Base-by-base conservation (phyloP, 1,140 invertebrate genomes). In the Scaptomyza pallida region DNA sequence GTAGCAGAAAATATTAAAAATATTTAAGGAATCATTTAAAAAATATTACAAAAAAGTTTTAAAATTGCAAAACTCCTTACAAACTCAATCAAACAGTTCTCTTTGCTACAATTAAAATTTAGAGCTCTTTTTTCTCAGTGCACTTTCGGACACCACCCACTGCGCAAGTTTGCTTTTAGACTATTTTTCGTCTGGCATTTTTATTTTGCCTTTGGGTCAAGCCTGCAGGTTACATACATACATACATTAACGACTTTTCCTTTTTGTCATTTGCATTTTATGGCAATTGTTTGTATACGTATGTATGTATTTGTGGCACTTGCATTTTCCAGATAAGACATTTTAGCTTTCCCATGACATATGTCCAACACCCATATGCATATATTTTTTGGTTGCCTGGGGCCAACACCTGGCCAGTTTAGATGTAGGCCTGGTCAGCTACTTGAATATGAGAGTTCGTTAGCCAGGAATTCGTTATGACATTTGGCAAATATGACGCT, bases 401-500 rank as follows among this genome's bases (percentile, higher is more conserved):
- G 60, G 50, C 33, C 63, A 74, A 55, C 78, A 78, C 61, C 78
- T 82, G 78, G 73, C 5, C 63, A 30, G 26, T n/a, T 21, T 21
- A 21, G 2, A 21, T 21, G 4, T 30, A 50, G 55, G 52, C 45
- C 72, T 60, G 57, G 70, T 21, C 55, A 37, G 63, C 41, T 62
- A 77, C 74, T 59, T 33, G 71, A 51, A 50, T 47, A 35, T 19
- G 51, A 43, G 21, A 45, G 69, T 73, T 81, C 74, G 79, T 85
- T 85, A 75, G 72, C 5, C 52, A 13, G 70, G 80, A 83, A 83
- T 83, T 83, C 61, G 76, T 69, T 86, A 83, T 83, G 81, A 83
- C 81, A 83, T 64, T 71, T 23, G 59, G 59, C 67, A 70, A 82
- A 61, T 62, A 75, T 67, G 63, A 64, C 47, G 26, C 59, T 5